Evolutionary conservation across 2,888 invertebrate species (phyloP).

Genomic region (Ceraclea dissimilis): DNA sequence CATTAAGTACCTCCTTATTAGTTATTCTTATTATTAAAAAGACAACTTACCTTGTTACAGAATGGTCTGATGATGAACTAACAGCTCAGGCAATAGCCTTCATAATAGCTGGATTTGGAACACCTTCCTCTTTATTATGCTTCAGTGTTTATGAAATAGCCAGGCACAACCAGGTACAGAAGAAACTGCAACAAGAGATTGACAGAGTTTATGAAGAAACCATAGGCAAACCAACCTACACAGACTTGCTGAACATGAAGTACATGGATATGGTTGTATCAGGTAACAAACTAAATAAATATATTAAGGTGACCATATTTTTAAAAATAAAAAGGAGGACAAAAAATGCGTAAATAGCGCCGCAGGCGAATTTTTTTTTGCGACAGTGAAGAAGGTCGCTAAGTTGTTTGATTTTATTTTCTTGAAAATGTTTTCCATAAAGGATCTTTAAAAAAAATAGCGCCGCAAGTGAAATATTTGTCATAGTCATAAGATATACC

Average conservation of each 20-base stretch:
- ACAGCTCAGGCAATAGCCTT: conserved; percentile 42
- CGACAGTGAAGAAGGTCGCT: too few relatives aligned
- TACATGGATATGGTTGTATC: conserved; percentile 41
- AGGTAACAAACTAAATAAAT: conserved; percentile 25
- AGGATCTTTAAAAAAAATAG: too few relatives aligned
- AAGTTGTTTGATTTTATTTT: not conserved
- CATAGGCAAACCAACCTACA: conserved; percentile 36
- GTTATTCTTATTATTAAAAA: too few relatives aligned
- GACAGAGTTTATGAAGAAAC: conserved; percentile 24
- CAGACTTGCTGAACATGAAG: conserved; percentile 38
- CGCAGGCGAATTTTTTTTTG: too few relatives aligned
- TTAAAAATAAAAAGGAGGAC: too few relatives aligned
- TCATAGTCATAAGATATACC: too few relatives aligned
- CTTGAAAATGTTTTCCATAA: too few relatives aligned
- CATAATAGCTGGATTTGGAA: conserved; percentile 44
- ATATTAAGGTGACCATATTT: too few relatives aligned
- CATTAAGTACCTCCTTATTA: too few relatives aligned
- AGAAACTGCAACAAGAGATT: conserved; percentile 34
- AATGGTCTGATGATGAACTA: conserved; percentile 38
- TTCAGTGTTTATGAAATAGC: conserved; percentile 40
- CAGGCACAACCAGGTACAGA: conserved; percentile 38
- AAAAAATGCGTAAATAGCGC: too few relatives aligned
- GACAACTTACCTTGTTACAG: too few relatives aligned
- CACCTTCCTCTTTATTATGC: conserved; percentile 35
- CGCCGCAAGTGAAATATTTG: too few relatives aligned